phyloP scores from a whole-genome alignment of 2,113 vertebrate species.

The Lethenteron reissneri region DNA sequence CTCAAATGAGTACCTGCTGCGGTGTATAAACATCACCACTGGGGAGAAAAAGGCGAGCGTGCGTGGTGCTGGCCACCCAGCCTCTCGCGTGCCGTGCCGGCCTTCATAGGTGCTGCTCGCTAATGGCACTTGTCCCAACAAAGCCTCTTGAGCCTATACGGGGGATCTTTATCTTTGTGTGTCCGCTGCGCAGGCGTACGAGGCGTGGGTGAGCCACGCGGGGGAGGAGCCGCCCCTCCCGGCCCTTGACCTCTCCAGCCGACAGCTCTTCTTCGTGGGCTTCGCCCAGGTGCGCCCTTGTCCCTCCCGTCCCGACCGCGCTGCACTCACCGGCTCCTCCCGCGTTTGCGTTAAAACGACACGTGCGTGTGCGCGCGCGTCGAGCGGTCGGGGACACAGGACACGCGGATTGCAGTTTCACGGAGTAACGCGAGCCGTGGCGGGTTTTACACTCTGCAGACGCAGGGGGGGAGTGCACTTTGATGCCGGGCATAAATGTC shows the following conservation, averaged over 20 bases:
- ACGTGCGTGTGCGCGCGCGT: background rate
- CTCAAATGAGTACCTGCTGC: too few species aligned
- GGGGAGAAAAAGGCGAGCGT: too few species aligned
- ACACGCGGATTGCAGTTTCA: background rate
- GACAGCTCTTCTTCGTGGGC: slow-evolving; percentile 90
- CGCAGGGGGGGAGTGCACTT: background rate
- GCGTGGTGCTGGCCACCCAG: too few species aligned
- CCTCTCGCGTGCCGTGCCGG: too few species aligned
- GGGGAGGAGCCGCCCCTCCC: slow-evolving; percentile 65
- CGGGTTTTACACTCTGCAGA: background rate
- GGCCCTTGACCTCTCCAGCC: slow-evolving; percentile 62
- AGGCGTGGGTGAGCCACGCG: slow-evolving; percentile 42
- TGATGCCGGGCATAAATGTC: background rate
- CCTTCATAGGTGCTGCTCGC: too few species aligned
- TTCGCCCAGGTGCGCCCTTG: slow-evolving; percentile 58
- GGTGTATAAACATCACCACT: too few species aligned
- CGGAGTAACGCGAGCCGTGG: background rate
- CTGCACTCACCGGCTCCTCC: background rate
- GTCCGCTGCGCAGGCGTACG: slow-evolving; percentile 41
- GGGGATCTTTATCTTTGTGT: slow-evolving; percentile 1
- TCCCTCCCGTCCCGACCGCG: background rate
- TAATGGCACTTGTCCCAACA: background rate
- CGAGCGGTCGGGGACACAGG: background rate
- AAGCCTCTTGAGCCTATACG: background rate
- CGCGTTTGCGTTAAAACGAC: background rate